Base-by-base conservation (phyloP, 2,888 invertebrate species). In the Mesorhabditis spiculigera region DNA sequence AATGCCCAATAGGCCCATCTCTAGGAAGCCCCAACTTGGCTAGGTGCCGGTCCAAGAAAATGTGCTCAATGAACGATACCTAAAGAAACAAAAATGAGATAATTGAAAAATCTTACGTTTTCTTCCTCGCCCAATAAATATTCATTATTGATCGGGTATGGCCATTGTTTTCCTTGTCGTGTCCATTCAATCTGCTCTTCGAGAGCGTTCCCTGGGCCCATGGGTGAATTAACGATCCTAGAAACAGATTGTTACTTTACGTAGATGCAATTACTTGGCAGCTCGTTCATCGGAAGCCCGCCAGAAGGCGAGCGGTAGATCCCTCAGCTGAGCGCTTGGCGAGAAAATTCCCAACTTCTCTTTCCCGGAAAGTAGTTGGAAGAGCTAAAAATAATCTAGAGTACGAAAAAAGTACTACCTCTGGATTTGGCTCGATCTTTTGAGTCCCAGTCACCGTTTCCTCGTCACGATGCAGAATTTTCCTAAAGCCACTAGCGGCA, bases 101-200 rank as follows among this genome's bases (percentile, higher is more conserved):
- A 69, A 45, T 28, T 43, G 4, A 67, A 69, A 69, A 67, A 45
- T 45, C 44, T 16, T 13, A 81, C 78, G 66, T 91, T 85, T 28
- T 85, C 84, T 77, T 90, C 90, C 71, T 87, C 87, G 5, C 88
- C 88, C 78, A 88, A 77, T 72, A 87, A 88, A 88, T 75, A 80
- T 88, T 98, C 97, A 89, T 98, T 98, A 87, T 98, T 90, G 74
- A 98, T 94, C 3, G 98, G 98, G 86, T 95, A 98, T 77, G 91
- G 91, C 97, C 97, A 98, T 13, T 96, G 87, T 88, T 94, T 95
- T 63, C 94, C 94, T 86, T 94, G 91, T 69, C 94, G 91, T 0
- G 97, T 97, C 95, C 95, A 95, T 68, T 90, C 86, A 65, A 93
- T 92, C 91, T 95, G 91, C 88, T 97, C 93, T 87, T 97, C 92